Conservation (phyloP, 2,888 invertebrate genomes). For the Buathra laborator region DNA sequence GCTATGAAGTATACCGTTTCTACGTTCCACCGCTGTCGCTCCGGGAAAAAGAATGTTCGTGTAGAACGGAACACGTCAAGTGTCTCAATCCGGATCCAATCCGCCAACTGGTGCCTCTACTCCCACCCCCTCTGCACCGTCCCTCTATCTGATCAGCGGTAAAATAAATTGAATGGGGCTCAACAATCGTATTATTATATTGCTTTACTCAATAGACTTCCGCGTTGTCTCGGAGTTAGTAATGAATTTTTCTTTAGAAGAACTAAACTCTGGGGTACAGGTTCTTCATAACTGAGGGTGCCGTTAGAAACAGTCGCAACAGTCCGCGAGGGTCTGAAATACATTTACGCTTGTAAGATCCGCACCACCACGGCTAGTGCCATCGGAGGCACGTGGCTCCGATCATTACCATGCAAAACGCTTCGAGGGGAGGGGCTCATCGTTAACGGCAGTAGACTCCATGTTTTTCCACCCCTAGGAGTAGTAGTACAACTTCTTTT, state of each 20-base stretch:
- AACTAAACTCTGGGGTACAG: too few relatives aligned
- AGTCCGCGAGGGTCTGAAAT: slow-evolving; percentile 1
- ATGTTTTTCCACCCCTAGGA: too few relatives aligned
- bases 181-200: too few relatives aligned
- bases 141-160: slow-evolving; percentile 39
- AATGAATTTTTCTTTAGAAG: too few relatives aligned
- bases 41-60: slow-evolving; percentile 59
- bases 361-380: not conserved
- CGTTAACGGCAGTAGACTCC: too few relatives aligned
- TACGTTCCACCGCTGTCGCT: slow-evolving; percentile 37
- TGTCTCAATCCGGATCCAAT: slow-evolving; percentile 62
- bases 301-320: not conserved
- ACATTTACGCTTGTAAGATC: slow-evolving; percentile 25
- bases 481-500: too few relatives aligned
- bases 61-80: slow-evolving; percentile 59
- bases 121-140: slow-evolving; percentile 34
- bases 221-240: not conserved
- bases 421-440: not conserved
- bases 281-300: too few relatives aligned
- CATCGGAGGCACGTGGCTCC: not conserved
- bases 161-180: not conserved
- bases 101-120: slow-evolving; percentile 56
- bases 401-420: not conserved
- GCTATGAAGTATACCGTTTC: slow-evolving; percentile 41
- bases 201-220: not conserved